Conservation (phyloP, 2,888 invertebrate genomes). For the Hyposoter dolosus region DNA sequence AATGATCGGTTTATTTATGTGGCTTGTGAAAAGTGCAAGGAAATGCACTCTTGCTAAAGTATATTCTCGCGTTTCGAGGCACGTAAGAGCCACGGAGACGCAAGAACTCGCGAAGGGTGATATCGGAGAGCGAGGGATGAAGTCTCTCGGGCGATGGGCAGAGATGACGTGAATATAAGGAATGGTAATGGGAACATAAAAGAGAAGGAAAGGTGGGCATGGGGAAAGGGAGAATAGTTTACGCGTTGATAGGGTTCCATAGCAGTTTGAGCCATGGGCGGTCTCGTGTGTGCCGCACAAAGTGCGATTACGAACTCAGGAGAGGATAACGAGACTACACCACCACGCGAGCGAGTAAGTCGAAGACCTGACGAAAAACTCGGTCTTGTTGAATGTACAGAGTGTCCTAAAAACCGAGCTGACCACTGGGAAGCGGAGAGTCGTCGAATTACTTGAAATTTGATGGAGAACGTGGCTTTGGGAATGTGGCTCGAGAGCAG, state of each 20-base stretch:
- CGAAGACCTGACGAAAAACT: constrained; percentile 36
- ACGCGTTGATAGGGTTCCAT: constrained; percentile 24
- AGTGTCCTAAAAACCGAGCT: background rate
- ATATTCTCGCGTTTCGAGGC: background rate
- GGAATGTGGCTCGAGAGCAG: background rate
- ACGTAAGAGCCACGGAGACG: background rate
- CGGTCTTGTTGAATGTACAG: constrained; percentile 17
- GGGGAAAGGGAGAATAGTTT: constrained; percentile 1
- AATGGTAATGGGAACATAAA: constrained; percentile 4
- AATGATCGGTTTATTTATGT: background rate
- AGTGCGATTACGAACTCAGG: constrained; percentile 58
- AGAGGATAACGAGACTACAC: constrained; percentile 50
- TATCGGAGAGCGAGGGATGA: constrained; percentile 21
- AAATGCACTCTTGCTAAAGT: background rate
- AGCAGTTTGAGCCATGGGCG: constrained; percentile 55
- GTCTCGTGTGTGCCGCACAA: constrained; percentile 63
- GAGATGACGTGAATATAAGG: constrained; percentile 1
- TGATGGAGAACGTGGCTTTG: background rate
- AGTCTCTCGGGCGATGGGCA: background rate
- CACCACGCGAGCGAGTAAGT: constrained; percentile 48
- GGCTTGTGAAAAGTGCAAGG: background rate
- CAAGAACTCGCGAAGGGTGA: background rate
- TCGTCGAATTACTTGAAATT: background rate
- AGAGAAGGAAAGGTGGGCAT: constrained; percentile 3
- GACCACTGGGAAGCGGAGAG: background rate